These are phyloP conservation scores for Nesidiocoris tenuis DNA, from an alignment of 2,888 invertebrate genomes.

Conservation along the genomic window DNA sequence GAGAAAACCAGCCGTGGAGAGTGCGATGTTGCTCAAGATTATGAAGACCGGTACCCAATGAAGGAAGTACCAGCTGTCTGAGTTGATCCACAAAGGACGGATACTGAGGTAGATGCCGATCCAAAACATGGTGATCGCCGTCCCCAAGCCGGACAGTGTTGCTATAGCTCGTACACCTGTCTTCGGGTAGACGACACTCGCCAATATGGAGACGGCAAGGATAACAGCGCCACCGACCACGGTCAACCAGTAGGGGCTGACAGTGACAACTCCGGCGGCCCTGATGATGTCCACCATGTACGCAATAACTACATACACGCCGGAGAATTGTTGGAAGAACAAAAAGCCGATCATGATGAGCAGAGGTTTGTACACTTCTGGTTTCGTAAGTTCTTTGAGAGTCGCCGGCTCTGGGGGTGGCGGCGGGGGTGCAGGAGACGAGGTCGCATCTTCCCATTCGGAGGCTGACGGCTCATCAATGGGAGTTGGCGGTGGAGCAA, in stretches of 20 bases:
- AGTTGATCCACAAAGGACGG: constrained; percentile 44
- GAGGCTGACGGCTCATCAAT: constrained; percentile 45
- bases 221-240: constrained; percentile 50
- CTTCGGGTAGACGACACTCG: constrained; percentile 55
- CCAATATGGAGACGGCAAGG: constrained; percentile 48
- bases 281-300: constrained; percentile 60
- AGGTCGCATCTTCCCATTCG: constrained; percentile 34
- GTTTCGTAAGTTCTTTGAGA: constrained; percentile 47
- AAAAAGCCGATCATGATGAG: constrained; percentile 58
- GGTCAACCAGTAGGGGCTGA: constrained; percentile 50
- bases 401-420: constrained; percentile 50
- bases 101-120: constrained; percentile 57
- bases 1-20: constrained; percentile 60
- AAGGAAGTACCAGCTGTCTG: constrained; percentile 46
- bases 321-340: constrained; percentile 63
- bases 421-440: constrained; percentile 49
- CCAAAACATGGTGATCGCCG: constrained; percentile 59
- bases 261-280: constrained; percentile 52
- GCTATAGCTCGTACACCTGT: constrained; percentile 63
- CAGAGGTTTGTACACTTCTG: constrained; percentile 57
- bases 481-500: constrained; percentile 47
- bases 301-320: constrained; percentile 60
- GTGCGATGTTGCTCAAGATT: constrained; percentile 58
- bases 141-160: constrained; percentile 61
- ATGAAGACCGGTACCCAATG: constrained; percentile 56